Conservation (phyloP, 2,113 vertebrate genomes). For the Nibea albiflora region DNA sequence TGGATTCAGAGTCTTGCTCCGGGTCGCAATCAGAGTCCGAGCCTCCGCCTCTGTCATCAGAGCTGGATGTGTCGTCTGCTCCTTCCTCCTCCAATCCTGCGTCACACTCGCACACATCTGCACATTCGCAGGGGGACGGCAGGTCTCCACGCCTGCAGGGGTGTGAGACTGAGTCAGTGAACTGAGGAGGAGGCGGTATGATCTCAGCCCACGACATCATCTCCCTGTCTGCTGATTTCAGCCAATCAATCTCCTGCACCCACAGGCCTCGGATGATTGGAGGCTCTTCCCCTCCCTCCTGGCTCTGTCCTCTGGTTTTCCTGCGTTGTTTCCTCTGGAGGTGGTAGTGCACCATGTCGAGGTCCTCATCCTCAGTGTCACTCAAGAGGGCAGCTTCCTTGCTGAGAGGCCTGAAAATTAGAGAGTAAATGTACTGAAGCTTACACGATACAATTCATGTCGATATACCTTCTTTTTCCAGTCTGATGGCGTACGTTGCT, state of each 20-base stretch:
- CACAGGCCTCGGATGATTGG: constrained; percentile 74
- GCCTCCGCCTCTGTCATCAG: constrained; percentile 6
- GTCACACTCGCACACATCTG: not conserved
- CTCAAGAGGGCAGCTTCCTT: not conserved
- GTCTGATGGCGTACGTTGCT: not conserved
- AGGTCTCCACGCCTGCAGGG: constrained; percentile 77
- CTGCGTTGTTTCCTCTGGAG: constrained; percentile 63
- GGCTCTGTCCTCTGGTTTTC: constrained; percentile 20
- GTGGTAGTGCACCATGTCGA: not conserved
- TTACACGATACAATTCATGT: no score
- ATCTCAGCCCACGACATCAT: constrained; percentile 3
- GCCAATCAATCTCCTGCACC: constrained; percentile 79
- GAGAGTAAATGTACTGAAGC: no score
- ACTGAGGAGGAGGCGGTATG: constrained; percentile 77
- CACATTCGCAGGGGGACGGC: not conserved
- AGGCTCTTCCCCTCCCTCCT: constrained; percentile 31
- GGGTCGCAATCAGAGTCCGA: constrained; percentile 36
- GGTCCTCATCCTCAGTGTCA: constrained; percentile 63
- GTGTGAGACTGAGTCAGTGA: constrained; percentile 64
- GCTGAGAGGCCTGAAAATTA: constrained; percentile 37
- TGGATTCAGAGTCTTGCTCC: constrained; percentile 36
- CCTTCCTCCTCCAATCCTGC: constrained; percentile 10
- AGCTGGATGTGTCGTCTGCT: constrained; percentile 25
- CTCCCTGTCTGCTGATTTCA: constrained; percentile 29
- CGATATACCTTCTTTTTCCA: not conserved